Evolutionary conservation across 2,113 vertebrate species (phyloP), one percentile per base, ranked within the genome.

Genomic region (Henicopernis longicauda): DNA sequence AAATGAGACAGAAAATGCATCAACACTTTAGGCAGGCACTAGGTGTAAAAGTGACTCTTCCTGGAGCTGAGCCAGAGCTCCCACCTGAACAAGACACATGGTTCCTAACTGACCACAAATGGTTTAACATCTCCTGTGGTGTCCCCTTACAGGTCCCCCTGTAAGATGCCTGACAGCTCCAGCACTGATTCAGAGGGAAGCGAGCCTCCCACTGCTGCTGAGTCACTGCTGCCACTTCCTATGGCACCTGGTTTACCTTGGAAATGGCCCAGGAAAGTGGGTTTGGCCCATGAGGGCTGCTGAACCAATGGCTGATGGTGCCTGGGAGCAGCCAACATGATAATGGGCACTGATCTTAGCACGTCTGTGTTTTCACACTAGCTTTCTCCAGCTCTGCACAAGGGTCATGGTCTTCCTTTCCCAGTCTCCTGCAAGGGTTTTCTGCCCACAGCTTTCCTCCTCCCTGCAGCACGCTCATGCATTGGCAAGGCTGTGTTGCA

Each of bases 391-490:
- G 18, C 3, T 6, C 8, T 6, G 15, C 8, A n/a, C 12, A 36
- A 57, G 5, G 11, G 8, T 23, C 6, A 16, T 1, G 0, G 7
- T 71, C 4, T 73, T 78, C 50, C 18, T 18, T 52, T 61, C 31
- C 25, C 5, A 20, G 7, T 4, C 4, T 49, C 11, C 15, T 36
- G 27, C 13, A n/a, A 58, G 31, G 9, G 4, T n/a, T 87, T 82
- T 11, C 26, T 78, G 23, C 10, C 11, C 10, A 63, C 3, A 3
- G 6, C 6, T 78, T 89, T 84, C 16, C n/a, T 79, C 6, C 4
- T 42, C 16, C 59, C 14, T 50, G 32, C 0, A 1, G 17, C 16
- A 22, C 11, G 3, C n/a, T 5, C 2, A 1, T n/a, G 17, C 8
- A 1, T 9, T 31, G 25, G 29, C 49, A 89, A 42, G 3, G 8